Evolutionary conservation across 2,797 vertebrate species (phyloP), one percentile per base, ranked within the genome.

Genomic region (Nothura maculosa): DNA sequence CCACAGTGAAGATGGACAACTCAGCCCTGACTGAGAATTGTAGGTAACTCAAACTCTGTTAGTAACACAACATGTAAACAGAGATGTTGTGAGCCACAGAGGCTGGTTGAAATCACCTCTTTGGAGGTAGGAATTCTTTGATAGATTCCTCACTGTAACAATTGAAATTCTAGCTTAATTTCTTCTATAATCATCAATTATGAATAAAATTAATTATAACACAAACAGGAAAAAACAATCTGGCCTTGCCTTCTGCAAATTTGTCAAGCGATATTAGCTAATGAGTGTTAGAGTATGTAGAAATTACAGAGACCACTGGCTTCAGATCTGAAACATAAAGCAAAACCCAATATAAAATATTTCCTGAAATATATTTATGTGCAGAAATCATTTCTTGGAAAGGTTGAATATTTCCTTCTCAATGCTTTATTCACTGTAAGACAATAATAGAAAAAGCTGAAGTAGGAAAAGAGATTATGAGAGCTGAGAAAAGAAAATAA

Each of bases 221-320:
- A 21, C 4, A 36, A 72, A 45, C 0, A 5, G 15, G 2, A 6
- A 61, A 78, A 85, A 83, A 24, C 54, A 80, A 1, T 0, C 30
- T 75, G 19, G 12, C 25, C 16, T 13, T 80, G 52, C n/a, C 24
- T 67, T 82, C 60, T 48, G 9, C 6, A 18, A 57, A 0, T 11
- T 72, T 73, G 42, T 15, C 5, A 79, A 6, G 5, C 85, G 32
- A 40, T 62, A 20, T 2, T 73, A 55, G 9, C 52, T 43, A 68
- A 30, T 48, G 25, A 40, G 32, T 38, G 61, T 63, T 79, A 32
- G 17, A 83, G 7, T 45, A 73, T 13, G 11, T 50, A 47, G n/a
- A 80, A 43, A 47, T 9, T 67, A 11, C 2, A 77, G 57, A 91
- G 81, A 11, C 1, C 17, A 50, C 22, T 47, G 3, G 1, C 45